Evolutionary conservation across 1,140 invertebrate species (phyloP), one percentile per base, ranked within the genome.

Genomic region (Platyura marginata): DNA sequence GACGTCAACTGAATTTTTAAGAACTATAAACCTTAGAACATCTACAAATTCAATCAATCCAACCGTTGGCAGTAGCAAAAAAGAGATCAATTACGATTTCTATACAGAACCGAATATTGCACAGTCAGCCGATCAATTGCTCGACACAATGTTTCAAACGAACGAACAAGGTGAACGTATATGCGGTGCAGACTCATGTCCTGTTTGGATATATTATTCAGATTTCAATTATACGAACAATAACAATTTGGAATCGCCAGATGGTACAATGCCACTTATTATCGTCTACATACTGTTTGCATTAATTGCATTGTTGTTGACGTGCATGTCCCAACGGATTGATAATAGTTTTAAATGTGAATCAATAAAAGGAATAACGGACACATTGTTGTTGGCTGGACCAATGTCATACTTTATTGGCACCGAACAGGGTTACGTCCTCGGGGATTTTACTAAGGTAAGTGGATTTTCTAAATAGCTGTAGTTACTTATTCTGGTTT

Each of bases 361-460:
- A 22, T 48, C 52, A 9, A 44, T 64, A 5, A 59, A 64, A 39
- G 59, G 62, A 21, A 47, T 59, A 2, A 55, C 49, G 6, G 52
- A 56, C 37, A 69, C 68, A 35, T 51, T 79, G 32, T 69, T 72
- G 46, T 59, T 77, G 25, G 67, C 72, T 9, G 71, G 74, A 0
- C 74, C 75, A 0, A 50, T 78, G 33, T 70, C 73, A 2, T 60
- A 75, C 15, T 79, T 77, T 46, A 75, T 78, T 43, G 75, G 75
- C 21, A 62, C 77, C 18, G 75, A 78, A 48, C 75, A 79, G 52
- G 74, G 71, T 25, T 77, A 77, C 46, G 76, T 79, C 56, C 68
- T 71, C 41, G 65, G 70, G 2, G 75, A 77, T 46, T 79, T 77
- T 48, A 65, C 70, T 32, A 70, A 75, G 57, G 72, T 73, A 49